Evolutionary conservation across 2,113 vertebrate species (phyloP).

Genomic region (Barnardius zonarius): DNA sequence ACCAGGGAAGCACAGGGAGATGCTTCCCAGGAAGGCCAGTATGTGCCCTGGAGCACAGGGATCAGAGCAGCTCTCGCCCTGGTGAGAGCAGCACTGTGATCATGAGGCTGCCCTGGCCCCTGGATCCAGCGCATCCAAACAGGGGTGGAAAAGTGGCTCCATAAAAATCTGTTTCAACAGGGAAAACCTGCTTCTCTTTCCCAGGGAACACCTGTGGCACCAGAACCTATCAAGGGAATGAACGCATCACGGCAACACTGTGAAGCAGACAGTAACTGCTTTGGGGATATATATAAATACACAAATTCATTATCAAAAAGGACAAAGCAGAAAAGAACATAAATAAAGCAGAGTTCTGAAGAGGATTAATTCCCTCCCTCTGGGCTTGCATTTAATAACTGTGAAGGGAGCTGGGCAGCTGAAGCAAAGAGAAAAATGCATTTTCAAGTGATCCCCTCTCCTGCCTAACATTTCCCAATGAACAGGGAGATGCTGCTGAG

Average conservation of each 20-base stretch:
- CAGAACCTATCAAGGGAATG: background rate
- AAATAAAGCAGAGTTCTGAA: background rate
- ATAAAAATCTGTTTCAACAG: background rate
- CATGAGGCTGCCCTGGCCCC: background rate
- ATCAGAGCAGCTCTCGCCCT: background rate
- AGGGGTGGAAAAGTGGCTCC: background rate
- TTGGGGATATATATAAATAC: background rate
- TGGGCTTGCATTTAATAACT: background rate
- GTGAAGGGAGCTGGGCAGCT: background rate
- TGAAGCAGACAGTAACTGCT: background rate
- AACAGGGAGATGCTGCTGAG: background rate
- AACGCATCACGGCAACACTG: background rate
- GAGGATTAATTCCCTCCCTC: background rate
- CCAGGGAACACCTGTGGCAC: background rate
- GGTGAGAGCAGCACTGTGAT: background rate
- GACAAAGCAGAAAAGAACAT: background rate
- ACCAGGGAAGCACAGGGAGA: background rate
- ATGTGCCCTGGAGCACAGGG: fast-evolving
- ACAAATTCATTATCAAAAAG: background rate
- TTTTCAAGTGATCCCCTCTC: background rate
- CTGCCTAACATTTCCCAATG: fast-evolving
- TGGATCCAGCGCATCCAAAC: background rate
- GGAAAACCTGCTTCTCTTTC: background rate
- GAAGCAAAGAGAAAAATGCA: background rate
- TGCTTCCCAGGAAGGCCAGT: background rate